A percentile compares a stretch with the other conserved stretches of the same genome.
phyloP scores from a whole-genome alignment of 1,140 invertebrate species.

The Sitobion miscanthi region DNA sequence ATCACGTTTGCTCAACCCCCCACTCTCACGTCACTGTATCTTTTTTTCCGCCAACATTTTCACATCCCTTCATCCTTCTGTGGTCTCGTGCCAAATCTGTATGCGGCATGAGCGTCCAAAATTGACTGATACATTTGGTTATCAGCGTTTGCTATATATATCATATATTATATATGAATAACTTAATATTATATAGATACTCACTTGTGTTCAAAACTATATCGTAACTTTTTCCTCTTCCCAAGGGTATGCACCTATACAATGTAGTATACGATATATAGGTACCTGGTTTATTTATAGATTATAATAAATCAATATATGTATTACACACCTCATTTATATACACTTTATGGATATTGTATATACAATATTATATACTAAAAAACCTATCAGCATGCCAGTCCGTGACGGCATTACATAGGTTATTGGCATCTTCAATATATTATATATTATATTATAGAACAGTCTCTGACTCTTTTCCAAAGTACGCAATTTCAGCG shows the following conservation, averaged over 20 bases:
- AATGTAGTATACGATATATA: background rate
- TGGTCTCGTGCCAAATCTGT: background rate
- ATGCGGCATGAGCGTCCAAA: background rate
- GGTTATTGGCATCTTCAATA: background rate
- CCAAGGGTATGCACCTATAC: background rate
- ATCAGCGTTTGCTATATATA: background rate
- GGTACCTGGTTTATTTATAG: background rate
- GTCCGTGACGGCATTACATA: background rate
- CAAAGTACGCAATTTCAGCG: too few relatives aligned
- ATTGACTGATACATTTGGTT: constrained; percentile 4
- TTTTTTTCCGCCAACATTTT: background rate
- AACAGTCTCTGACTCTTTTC: background rate
- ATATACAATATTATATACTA: background rate
- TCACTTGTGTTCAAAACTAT: background rate
- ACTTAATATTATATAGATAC: background rate
- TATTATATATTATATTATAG: background rate
- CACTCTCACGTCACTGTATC: background rate
- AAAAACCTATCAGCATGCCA: background rate
- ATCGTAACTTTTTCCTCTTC: background rate
- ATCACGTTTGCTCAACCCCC: background rate
- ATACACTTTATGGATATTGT: background rate
- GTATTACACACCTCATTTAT: background rate
- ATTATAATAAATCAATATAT: too few relatives aligned
- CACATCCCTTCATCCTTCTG: too few relatives aligned
- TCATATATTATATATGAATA: background rate